Base-by-base conservation (phyloP, 2,888 invertebrate genomes). In the Nebria brevicollis region DNA sequence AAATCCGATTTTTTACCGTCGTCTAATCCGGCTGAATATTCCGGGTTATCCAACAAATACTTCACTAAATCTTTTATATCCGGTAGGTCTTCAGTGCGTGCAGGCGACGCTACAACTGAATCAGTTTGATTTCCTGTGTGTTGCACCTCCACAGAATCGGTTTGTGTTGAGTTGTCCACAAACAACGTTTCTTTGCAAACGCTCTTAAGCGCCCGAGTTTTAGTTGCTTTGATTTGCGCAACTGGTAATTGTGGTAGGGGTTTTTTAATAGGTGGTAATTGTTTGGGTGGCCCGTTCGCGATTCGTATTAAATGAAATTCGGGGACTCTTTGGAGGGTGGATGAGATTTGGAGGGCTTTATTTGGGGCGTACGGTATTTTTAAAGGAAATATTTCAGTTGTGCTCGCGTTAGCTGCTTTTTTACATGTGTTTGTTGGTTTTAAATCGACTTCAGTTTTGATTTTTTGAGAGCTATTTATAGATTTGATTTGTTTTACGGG, bases 1-100 rank as follows among this genome's bases (percentile, higher is more conserved):
- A 81, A 34, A 41, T 77, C 66, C n/a, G 43, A 72, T 41, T 81
- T 81, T 66, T 81, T 81, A 0, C 41, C 4, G 41, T 76, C 77
- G 42, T 81, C 81, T 13, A 81, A 20, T 8, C 77, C 81, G n/a
- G 65, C 25, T 2, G 42, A 65, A 43, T 81, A 81, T 25, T 76
- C 41, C 11, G 81, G 81, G 2, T 66, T 73, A 8, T 66, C 72
- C 1, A 81, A 66, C 6, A 81, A 72, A 77, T 81, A 81, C 66
- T 81, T 72, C 13, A 81, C 26, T n/a, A 81, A 72, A 20, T 77
- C 77, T 25, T 72, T 72, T 15, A 81, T 76, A 66, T 81, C 72
- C 6, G 80, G 80, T 5, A 75, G 10, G 7, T 66, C 34, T 8
- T 76, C 41, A 10, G 34, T 70, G 26, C 70, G 25, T 13, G 70